Base-by-base conservation (phyloP, 2,113 vertebrate genomes). In the Chascanopsetta lugubris region DNA sequence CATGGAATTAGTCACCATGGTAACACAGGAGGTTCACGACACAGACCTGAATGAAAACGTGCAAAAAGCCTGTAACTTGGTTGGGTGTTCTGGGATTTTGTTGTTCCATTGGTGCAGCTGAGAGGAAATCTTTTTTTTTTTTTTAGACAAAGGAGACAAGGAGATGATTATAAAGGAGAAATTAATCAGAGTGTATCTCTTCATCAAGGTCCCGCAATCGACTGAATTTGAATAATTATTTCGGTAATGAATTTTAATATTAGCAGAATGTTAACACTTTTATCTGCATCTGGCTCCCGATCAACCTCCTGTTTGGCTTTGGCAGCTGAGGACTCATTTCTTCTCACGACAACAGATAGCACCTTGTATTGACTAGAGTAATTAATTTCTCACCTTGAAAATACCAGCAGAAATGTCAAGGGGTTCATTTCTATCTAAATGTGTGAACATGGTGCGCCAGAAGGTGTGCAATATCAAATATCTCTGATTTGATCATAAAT, bases 1-100 rank as follows among this genome's bases (percentile, higher is more conserved):
- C 54, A 8, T 8, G 12, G 34, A 34, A 43, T 43, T 2, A n/a
- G 21, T 65, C 26, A 24, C 38, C 38, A 29, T 38, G 36, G 61
- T n/a, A 64, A 72, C 59, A 3, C 11, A 43, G 17, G 40, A 48
- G 15, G 32, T 8, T 48, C 29, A 12, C 7, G 24, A 18, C 21
- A 34, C 15, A 47, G 5, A 27, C 29, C 22, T 58, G 21, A 25
- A 50, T 13, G 20, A 21, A 38, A 49, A 34, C 46, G 36, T 36
- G 10, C 2, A 10, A 58, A 59, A 62, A 48, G n/a, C 27, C 47
- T 58, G n/a, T 58, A 25, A 66, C 20, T 26, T 4, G 13, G 46
- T 32, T 59, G 8, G 21, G 13, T 42, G 34, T n/a, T 17, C 1
- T 27, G 12, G 8, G 10, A n/a, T n/a, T 63, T 26, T 32, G 29